Evolutionary conservation across 2,888 invertebrate genomes (phyloP), one percentile per base, ranked within the genome.

Genomic region (Tetanocera ferruginea): DNA sequence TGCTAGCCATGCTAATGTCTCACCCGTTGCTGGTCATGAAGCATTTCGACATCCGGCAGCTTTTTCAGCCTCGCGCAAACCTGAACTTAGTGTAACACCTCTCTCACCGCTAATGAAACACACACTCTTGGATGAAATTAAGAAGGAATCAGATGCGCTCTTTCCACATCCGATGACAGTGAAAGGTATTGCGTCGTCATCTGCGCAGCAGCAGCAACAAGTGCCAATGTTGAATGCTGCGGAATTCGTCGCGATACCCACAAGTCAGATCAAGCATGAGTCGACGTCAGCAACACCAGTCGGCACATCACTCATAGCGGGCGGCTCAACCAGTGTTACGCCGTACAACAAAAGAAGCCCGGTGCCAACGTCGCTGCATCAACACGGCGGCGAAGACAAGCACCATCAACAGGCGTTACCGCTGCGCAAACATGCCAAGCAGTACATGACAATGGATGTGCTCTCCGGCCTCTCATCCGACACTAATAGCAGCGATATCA

Each of bases 181-280:
- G 17, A 81, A 71, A 28, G 34, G 51, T 17, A 19, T 55, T 64
- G 14, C 55, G 17, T 19, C 66, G 62, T 64, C 57, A 64, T 66
- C 71, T 67, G 25, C 51, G 31, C 60, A 71, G 75, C 49, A 55
- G 57, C 37, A 72, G 67, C 75, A 79, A 66, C 77, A 86, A 76
- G 79, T 82, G 25, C 82, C 83, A n/a, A 77, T 83, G 69, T 73
- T 85, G 55, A 83, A 78, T 77, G 79, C 82, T 28, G 73, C 81
- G 57, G 84, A 85, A 28, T 84, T 83, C 77, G 84, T 85, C 19
- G 84, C 86, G 37, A 85, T 88, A 78, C 86, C 87, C 75, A 86
- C 87, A 70, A 84, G 82, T 51, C 88, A 89, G 82, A 89, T 89
- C 25, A 89, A 89, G 77, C 87, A 86, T 25, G 89, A 89, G 73